These are phyloP conservation scores for Euura lappo DNA, from an alignment of 1,140 invertebrate species.

Conservation along the genomic window DNA sequence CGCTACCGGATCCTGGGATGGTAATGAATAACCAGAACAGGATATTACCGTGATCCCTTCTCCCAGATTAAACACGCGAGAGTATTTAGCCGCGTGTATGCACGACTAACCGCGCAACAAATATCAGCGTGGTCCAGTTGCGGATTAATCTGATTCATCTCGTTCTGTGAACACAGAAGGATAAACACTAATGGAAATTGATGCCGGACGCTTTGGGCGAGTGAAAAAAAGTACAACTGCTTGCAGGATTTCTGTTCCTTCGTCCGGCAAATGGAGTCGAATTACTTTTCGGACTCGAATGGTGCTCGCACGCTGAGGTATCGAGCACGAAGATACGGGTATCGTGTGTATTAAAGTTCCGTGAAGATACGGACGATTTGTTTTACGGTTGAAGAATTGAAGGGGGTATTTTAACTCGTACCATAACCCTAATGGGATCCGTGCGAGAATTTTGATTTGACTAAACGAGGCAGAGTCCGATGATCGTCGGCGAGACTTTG, in stretches of 20 bases:
- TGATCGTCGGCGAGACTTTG: neutral
- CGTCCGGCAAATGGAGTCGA: no score
- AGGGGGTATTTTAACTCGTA: neutral
- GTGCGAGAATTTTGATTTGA: conserved; percentile 31
- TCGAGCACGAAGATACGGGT: no score
- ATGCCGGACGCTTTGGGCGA: no score
- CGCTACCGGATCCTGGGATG: neutral
- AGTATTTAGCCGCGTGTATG: neutral
- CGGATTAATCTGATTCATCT: neutral
- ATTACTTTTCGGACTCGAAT: no score
- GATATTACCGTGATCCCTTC: neutral
- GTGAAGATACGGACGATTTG: no score
- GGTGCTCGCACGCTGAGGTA: no score
- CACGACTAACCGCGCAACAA: neutral
- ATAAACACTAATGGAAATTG: neutral
- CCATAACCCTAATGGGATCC: conserved; percentile 17
- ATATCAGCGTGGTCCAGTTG: conserved; percentile 2
- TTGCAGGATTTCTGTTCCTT: no score
- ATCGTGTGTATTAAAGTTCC: no score
- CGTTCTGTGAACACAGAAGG: neutral
- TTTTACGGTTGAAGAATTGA: no score
- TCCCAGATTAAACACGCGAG: neutral
- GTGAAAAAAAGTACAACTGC: no score
- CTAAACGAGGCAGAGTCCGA: conserved; percentile 25
- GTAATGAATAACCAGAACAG: neutral